phyloP scores from a whole-genome alignment of 1,140 invertebrate species.

The Ruditapes philippinarum region DNA sequence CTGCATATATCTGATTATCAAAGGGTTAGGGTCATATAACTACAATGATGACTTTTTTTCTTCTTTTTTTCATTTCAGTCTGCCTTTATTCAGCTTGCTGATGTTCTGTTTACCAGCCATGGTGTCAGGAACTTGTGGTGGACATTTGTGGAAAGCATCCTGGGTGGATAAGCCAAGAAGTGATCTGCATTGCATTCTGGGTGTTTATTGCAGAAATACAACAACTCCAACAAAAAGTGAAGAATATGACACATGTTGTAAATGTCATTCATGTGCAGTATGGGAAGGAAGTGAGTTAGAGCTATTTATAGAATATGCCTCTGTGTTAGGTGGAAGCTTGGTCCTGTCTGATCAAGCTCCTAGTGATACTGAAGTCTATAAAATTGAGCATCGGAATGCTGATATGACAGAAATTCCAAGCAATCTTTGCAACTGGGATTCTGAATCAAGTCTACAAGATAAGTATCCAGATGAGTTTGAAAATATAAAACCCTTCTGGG shows the following conservation, averaged over 20 bases:
- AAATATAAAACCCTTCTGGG: background rate
- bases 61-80: too few relatives aligned
- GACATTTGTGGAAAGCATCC: background rate
- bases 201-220: background rate
- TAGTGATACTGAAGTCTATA: slow-evolving; percentile 5
- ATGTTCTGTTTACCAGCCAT: background rate
- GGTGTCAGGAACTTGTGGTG: background rate
- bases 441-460: background rate
- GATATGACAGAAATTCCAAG: slow-evolving; percentile 51
- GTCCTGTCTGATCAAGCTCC: background rate
- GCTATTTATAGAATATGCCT: slow-evolving; percentile 24
- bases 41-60: too few relatives aligned
- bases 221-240: background rate
- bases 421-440: slow-evolving; percentile 48
- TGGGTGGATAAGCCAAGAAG: background rate
- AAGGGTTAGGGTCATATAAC: too few relatives aligned
- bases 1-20: too few relatives aligned
- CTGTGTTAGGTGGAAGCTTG: slow-evolving; percentile 14
- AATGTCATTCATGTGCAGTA: background rate
- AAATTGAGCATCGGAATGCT: background rate
- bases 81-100: background rate
- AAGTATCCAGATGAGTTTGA: background rate
- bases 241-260: slow-evolving; percentile 8
- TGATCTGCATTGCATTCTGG: background rate
- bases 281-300: slow-evolving; percentile 6